Evolutionary conservation across 2,113 vertebrate species (phyloP), one percentile per base, ranked within the genome.

Genomic region (Tympanuchus pallidicinctus): DNA sequence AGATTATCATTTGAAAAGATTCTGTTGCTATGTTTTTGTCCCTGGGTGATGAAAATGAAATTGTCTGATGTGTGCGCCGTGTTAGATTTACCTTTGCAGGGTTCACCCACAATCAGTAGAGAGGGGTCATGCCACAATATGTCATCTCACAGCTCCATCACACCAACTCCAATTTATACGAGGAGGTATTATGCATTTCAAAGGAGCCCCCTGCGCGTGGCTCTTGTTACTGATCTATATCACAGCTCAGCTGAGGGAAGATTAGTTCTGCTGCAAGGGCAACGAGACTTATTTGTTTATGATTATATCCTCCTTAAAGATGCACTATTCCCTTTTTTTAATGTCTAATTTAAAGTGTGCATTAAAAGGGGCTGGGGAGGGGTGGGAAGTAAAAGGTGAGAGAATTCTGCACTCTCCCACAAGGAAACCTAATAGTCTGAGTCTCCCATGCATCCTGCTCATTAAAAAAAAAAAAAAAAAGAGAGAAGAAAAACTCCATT

Each of bases 11-110:
- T 96, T 98, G 97, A 98, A 98, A 98, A 97, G 97, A 98, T 97
- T 97, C 98, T 96, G 97, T 97, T 97, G 98, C 98, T 97, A 96
- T 97, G 97, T 92, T 92, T 96, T 97, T 92, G 85, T 98, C 97
- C 97, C 97, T 97, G 97, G 98, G 98, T 94, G 98, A 98, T 96
- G 98, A 97, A 98, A 98, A 98, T 98, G 96, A 98, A 98, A 98
- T 98, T 97, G 98, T 98, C 97, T 98, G 97, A 98, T 98, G 98
- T 98, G 95, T 91, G 82, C 93, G 84, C 94, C 90, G 91, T 96
- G 97, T 94, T 96, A 98, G 98, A 98, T 98, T 98, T 98, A 98
- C 97, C 97, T 98, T 98, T 97, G 97, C 97, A 93, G 94, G 95
- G 92, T 97, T 96, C 94, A 97, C 97, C 97, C 97, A 93, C 95